phyloP scores from a whole-genome alignment of 2,888 invertebrate genomes.

The Drosophila putrida region DNA sequence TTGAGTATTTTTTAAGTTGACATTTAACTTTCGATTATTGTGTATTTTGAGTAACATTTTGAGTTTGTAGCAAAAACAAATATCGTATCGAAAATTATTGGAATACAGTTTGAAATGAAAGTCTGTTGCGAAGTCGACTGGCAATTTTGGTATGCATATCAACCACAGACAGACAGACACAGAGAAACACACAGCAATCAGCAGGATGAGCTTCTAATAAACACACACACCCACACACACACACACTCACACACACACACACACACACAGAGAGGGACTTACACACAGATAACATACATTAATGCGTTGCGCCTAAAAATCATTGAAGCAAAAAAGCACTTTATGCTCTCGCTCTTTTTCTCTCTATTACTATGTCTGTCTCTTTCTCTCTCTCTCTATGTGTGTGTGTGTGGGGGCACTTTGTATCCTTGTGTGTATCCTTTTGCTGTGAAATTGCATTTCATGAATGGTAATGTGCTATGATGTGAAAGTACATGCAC shows the following conservation, averaged over 20 bases:
- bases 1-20: neutral
- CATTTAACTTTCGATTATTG: neutral
- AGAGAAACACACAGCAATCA: slow-evolving; percentile 35
- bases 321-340: slow-evolving; percentile 77
- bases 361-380: neutral
- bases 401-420: slow-evolving; percentile 35
- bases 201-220: slow-evolving; percentile 59
- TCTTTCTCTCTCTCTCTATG: neutral
- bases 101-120: neutral
- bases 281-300: slow-evolving; percentile 41
- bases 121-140: slow-evolving; percentile 2
- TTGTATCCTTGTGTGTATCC: slow-evolving; percentile 59
- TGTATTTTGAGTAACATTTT: neutral
- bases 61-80: slow-evolving; percentile 4
- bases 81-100: slow-evolving; percentile 7
- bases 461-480: slow-evolving; percentile 76
- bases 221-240: slow-evolving; percentile 17
- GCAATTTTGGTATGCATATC: slow-evolving; percentile 27
- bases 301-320: slow-evolving; percentile 68
- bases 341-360: slow-evolving; percentile 45
- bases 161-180: slow-evolving; percentile 4
- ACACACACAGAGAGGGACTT: slow-evolving; percentile 4
- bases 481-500: slow-evolving; percentile 60
- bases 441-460: slow-evolving; percentile 73
- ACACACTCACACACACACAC: slow-evolving; percentile 7